Evolutionary conservation across 2,797 vertebrate genomes (phyloP).

Genomic region (Crax fasciolata): DNA sequence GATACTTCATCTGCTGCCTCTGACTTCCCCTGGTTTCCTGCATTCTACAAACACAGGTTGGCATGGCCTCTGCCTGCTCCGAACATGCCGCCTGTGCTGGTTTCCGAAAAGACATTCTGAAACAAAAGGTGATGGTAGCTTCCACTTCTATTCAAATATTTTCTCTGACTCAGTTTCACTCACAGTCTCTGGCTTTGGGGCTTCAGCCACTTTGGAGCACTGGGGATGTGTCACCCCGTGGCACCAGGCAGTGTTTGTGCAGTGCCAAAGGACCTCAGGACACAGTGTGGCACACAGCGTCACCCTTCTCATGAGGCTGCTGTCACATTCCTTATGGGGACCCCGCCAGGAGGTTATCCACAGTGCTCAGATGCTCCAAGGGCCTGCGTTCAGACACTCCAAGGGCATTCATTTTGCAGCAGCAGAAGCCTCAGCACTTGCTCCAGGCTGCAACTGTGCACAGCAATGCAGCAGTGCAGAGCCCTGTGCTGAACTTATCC

Average conservation of each 20-base stretch:
- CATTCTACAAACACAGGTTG: neutral
- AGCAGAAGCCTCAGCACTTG: neutral
- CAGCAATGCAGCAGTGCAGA: neutral
- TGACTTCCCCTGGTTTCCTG: neutral
- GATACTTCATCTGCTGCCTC: neutral
- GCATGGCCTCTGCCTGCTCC: neutral
- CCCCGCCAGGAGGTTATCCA: neutral
- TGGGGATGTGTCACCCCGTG: neutral
- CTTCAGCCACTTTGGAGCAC: neutral
- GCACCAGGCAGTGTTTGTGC: accelerated
- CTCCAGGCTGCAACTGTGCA: neutral
- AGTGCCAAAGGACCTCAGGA: neutral
- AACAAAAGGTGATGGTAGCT: neutral
- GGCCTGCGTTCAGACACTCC: neutral
- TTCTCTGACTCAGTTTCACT: neutral
- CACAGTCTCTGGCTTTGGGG: neutral
- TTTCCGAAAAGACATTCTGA: neutral
- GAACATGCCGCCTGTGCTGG: neutral
- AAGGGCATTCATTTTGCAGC: accelerated
- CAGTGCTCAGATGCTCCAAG: neutral
- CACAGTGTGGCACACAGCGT: neutral
- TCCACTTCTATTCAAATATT: neutral
- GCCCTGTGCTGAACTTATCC: neutral
- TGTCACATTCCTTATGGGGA: neutral
- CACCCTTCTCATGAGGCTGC: neutral